A percentile compares a stretch with the other conserved stretches of the same genome.
phyloP scores from a whole-genome alignment of 2,113 vertebrate genomes.

The Myotis yumanensis region DNA sequence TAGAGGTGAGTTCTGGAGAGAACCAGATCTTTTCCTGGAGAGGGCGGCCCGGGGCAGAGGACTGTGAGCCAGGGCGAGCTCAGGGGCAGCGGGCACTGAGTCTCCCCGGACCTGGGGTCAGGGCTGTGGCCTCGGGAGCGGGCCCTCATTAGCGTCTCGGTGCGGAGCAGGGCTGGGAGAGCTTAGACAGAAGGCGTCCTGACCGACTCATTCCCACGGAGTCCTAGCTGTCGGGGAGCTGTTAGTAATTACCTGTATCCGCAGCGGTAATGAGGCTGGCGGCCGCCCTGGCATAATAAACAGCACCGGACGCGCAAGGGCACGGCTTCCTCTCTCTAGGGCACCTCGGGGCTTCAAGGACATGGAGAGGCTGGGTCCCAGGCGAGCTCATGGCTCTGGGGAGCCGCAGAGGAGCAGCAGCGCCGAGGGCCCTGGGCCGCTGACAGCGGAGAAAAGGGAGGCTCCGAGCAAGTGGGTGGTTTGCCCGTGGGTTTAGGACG shows the following conservation, averaged over 20 bases:
- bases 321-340: constrained; percentile 64
- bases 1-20: neutral
- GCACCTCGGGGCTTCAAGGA: constrained; percentile 80
- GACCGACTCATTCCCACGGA: constrained; percentile 79
- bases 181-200: constrained; percentile 69
- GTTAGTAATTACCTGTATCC: constrained; percentile 83
- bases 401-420: neutral
- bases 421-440: fast-evolving
- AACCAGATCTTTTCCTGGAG: neutral
- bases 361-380: neutral
- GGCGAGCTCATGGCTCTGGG: constrained; percentile 38
- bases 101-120: neutral
- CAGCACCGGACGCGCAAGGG: constrained; percentile 73
- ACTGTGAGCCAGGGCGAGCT: neutral
- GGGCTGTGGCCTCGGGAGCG: neutral
- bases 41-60: neutral
- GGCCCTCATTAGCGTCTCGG: neutral
- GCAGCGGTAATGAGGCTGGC: constrained; percentile 81
- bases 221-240: constrained; percentile 81
- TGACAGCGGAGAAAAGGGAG: neutral
- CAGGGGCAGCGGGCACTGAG: too few relatives aligned
- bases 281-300: constrained; percentile 81
- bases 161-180: neutral
- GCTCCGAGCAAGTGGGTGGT: neutral
- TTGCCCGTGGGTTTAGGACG: neutral